Percentiles rank a stretch among this genome's conserved stretches.
These are phyloP conservation scores for Talpa occidentalis DNA, from an alignment of 2,113 vertebrate genomes.

Conservation along the genomic window DNA sequence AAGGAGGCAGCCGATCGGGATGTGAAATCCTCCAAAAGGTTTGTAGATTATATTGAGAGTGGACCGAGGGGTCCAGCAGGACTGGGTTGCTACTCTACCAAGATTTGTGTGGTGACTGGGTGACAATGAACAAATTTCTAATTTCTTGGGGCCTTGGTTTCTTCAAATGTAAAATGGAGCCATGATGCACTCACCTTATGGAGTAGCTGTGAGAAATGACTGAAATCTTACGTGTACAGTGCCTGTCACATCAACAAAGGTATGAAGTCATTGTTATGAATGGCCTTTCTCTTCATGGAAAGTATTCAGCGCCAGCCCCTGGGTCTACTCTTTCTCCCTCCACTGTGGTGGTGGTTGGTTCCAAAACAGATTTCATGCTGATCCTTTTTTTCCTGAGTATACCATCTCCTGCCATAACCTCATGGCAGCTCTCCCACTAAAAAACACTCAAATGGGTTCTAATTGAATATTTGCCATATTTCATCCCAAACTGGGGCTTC, in stretches of 20 bases:
- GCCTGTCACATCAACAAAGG: neutral
- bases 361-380: neutral
- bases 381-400: neutral
- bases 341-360: too few relatives aligned
- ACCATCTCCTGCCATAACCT: neutral
- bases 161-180: neutral
- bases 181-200: neutral
- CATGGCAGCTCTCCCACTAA: neutral
- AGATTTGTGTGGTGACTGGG: neutral
- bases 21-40: neutral
- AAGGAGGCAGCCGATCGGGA: neutral
- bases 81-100: neutral
- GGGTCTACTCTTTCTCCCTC: neutral
- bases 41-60: neutral
- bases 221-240: accelerated
- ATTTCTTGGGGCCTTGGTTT: neutral
- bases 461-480: neutral
- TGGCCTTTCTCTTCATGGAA: neutral
- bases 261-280: neutral
- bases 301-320: neutral
- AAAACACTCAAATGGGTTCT: neutral
- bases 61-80: neutral
- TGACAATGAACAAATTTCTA: neutral
- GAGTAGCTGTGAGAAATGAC: neutral
- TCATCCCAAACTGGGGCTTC: neutral